Evolutionary conservation across 2,888 invertebrate species (phyloP).

Genomic region (Mystacides longicornis): DNA sequence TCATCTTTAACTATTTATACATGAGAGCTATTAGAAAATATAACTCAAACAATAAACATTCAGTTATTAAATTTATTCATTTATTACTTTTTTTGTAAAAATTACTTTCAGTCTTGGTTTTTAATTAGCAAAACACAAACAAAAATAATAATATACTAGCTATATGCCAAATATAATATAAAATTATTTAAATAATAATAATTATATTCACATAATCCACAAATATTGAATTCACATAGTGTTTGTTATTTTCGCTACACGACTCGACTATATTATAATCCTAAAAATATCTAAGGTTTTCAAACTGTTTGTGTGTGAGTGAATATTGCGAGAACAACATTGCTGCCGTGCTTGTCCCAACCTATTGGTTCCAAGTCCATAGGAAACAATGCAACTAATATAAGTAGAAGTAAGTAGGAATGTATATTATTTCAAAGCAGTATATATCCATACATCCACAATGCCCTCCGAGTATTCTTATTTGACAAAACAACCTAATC

Average conservation of each 20-base stretch:
- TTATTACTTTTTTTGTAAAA: constrained; percentile 27
- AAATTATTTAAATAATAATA: background rate
- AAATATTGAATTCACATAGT: constrained; percentile 19
- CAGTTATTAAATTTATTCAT: constrained; percentile 19
- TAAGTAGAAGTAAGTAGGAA: too few relatives aligned
- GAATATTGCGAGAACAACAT: too few relatives aligned
- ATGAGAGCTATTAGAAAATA: constrained; percentile 9
- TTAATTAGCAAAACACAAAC: constrained; percentile 40
- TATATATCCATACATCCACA: too few relatives aligned
- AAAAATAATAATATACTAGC: constrained; percentile 22
- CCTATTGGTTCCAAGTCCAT: too few relatives aligned
- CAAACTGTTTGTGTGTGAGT: too few relatives aligned
- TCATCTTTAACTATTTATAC: background rate
- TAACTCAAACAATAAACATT: constrained; percentile 23
- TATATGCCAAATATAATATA: constrained; percentile 24
- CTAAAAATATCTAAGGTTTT: background rate
- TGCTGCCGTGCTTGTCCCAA: too few relatives aligned
- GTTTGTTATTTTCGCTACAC: background rate
- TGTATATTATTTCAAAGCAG: too few relatives aligned
- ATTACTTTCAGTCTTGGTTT: constrained; percentile 50
- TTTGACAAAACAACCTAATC: too few relatives aligned
- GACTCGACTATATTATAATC: background rate
- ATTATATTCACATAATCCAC: constrained; percentile 8
- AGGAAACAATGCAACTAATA: too few relatives aligned
- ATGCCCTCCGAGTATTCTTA: too few relatives aligned